Conservation (phyloP, 2,888 invertebrate species). For the Synanthedon myopaeformis region DNA sequence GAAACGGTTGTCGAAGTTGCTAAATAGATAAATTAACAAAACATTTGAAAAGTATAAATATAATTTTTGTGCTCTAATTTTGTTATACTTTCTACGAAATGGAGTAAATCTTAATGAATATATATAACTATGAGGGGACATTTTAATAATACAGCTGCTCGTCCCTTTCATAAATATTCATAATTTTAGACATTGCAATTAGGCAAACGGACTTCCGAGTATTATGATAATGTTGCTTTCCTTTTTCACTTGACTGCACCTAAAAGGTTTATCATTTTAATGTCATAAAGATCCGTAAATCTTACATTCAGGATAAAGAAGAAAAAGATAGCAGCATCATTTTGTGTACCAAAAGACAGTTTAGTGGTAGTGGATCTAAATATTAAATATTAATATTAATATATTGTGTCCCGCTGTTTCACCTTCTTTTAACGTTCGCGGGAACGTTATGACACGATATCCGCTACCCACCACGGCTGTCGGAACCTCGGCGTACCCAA, state of each 20-base stretch:
- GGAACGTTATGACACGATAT: too few relatives aligned
- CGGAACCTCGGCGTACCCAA: too few relatives aligned
- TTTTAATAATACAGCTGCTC: background rate
- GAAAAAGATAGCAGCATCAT: background rate
- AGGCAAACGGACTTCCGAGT: constrained; percentile 31
- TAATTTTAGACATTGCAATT: constrained; percentile 26
- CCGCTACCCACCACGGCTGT: too few relatives aligned
- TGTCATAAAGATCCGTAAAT: background rate
- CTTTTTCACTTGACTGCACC: background rate
- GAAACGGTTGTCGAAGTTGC: too few relatives aligned
- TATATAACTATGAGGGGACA: background rate
- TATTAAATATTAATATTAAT: too few relatives aligned
- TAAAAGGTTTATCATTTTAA: background rate
- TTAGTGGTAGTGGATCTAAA: background rate
- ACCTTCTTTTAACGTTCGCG: too few relatives aligned
- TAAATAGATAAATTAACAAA: too few relatives aligned
- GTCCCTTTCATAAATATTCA: constrained; percentile 27
- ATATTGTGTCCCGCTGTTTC: background rate
- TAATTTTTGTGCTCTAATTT: too few relatives aligned
- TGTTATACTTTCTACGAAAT: too few relatives aligned
- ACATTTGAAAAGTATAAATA: too few relatives aligned
- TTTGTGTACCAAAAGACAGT: background rate
- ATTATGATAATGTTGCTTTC: constrained; percentile 22
- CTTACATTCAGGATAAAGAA: background rate
- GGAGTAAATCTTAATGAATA: too few relatives aligned